Evolutionary conservation across 2,797 vertebrate species (phyloP), one percentile per base, ranked within the genome.

Genomic region (Podarcis siculus): DNA sequence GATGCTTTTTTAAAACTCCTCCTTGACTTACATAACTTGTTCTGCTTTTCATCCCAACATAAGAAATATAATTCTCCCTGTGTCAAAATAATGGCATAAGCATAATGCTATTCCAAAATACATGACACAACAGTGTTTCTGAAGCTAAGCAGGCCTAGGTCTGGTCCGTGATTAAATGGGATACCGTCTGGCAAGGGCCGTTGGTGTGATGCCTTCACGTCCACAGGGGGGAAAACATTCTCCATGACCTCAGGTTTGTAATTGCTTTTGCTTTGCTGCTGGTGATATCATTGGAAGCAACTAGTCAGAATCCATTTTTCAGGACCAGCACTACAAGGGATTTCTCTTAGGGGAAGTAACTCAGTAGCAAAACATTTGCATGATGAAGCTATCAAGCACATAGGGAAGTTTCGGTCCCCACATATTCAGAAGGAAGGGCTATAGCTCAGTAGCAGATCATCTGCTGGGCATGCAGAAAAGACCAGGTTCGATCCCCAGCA

Each of bases 1-100:
- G n/a, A 67, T 89, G 86, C 66, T 85, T 39, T 77, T 8, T 66
- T 87, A 37, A 55, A 45, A 25, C 37, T 6, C 82, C 45, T 84
- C n/a, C 83, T 82, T 91, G 91, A 88, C 91, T 94, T 93, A 92
- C 91, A 90, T 92, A 93, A 91, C 19, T 92, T 78, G 58, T 90
- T 87, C 82, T 89, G 55, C 75, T 90, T 89, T 89, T 78, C 8
- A 69, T 89, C 35, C 78, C 45, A 39, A 81, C 7, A 79, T 88
- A 32, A 37, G 58, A 71, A 84, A 83, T 79, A 77, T 75, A 61
- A 8, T n/a, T 39, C 3, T 32, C 32, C 79, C 61, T 39, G 25
- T 25, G 32, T n/a, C 12, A 71, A n/a, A 58, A 66, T 69, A 84
- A 82, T 58, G 45, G 55, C 71, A n/a, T 76, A 39, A 83, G 37